Conservation (phyloP, 1,140 invertebrate species). For the Drosophila kikkawai region DNA sequence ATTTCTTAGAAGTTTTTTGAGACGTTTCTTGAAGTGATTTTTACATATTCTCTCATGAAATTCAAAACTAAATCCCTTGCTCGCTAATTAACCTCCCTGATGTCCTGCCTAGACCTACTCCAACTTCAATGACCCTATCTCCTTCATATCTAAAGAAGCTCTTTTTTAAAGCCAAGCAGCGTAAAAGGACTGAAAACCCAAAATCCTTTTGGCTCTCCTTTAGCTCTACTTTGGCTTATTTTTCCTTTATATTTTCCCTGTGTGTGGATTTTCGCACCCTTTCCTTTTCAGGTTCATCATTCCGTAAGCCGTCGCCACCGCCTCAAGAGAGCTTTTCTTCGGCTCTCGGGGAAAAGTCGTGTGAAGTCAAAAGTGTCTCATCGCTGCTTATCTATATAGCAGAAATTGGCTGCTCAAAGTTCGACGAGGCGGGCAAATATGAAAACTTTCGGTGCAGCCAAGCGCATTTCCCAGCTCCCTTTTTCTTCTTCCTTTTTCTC, state of each 20-base stretch:
- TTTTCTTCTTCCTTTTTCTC: neutral
- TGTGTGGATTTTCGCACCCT: constrained; percentile 33
- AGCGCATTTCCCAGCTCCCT: constrained; percentile 50
- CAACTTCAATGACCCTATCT: constrained; percentile 13
- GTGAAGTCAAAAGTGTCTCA: constrained; percentile 66
- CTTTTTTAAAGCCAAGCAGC: constrained; percentile 5
- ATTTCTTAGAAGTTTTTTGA: neutral
- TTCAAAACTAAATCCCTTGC: neutral
- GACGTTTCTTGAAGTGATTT: neutral
- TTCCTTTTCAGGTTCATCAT: constrained; percentile 57
- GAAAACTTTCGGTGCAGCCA: constrained; percentile 67
- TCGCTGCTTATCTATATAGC: constrained; percentile 65
- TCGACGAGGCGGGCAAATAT: constrained; percentile 73
- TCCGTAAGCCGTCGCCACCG: constrained; percentile 27
- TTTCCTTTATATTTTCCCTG: constrained; percentile 32
- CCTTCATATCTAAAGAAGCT: neutral
- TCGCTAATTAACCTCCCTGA: neutral
- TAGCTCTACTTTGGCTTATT: constrained; percentile 21
- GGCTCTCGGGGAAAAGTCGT: constrained; percentile 27
- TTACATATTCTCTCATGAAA: neutral
- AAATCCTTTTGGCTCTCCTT: constrained; percentile 18
- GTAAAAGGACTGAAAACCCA: neutral
- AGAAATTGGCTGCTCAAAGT: constrained; percentile 71
- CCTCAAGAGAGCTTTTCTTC: constrained; percentile 29
- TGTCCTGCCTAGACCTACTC: neutral